Evolutionary conservation across 1,140 invertebrate species (phyloP), one percentile per base, ranked within the genome.

Genomic region (Liolophura sinensis): DNA sequence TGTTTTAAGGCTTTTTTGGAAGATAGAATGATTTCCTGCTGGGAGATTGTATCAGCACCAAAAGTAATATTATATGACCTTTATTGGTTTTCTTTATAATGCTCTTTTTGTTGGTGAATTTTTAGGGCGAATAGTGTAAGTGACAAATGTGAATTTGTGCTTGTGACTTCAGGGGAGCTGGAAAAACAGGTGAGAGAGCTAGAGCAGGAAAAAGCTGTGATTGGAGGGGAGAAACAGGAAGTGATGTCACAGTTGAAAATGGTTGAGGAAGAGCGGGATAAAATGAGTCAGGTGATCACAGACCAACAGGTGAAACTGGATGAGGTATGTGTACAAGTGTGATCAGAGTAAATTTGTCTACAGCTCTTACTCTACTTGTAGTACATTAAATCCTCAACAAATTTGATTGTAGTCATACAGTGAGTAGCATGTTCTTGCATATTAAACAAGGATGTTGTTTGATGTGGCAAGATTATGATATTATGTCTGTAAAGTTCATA

Each of bases 121-220:
- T 40, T 40, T 40, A 40, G 31, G 31, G 31, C 9, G 31, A 9
- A 40, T 40, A 40, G 3, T 5, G 31, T 40, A 40, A 40, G 31
- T 40, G 3, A 40, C 31, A 40, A 40, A 40, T 40, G 31, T 40
- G 31, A 40, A 40, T 40, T 40, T 40, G 31, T 40, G 3, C 31
- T 67, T 58, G 16, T 16, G 18, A 61, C 46, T 65, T 18, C 67
- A 78, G 76, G 31, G 60, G 54, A 74, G 50, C 60, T 76, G 5
- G 60, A 67, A 51, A 54, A 51, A 6, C 61, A 71, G n/a, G 57
- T 72, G 48, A 70, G 84, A 66, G 87, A 88, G 75, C 78, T 86
- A 73, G 85, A 88, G 75, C 82, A 78, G 67, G 80, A 68, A 47
- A 66, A 60, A 18, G 55, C 56, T 20, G n/a, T 51, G 5, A 24